Percentiles rank a stretch among this genome's conserved stretches.
Conservation (phyloP, 2,888 invertebrate species). For the Bugula neritina region DNA sequence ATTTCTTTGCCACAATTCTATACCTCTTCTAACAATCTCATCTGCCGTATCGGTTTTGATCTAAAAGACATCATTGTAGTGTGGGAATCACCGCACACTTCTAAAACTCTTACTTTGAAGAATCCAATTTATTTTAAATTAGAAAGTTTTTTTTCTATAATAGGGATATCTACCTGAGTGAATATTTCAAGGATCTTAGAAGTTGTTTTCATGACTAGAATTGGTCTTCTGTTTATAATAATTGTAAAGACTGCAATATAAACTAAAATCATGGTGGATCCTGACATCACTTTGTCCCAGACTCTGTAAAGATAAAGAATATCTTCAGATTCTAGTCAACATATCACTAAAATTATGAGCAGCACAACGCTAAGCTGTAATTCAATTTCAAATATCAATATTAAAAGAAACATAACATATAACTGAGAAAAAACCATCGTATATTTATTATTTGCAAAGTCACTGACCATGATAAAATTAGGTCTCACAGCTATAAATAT, state of each 20-base stretch:
- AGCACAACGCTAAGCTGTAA: no score
- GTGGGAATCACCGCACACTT: no score
- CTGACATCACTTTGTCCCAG: slow-evolving; percentile 82
- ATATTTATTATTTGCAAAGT: no score
- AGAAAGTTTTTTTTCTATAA: no score
- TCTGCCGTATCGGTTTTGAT: slow-evolving; percentile 74
- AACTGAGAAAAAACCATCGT: no score
- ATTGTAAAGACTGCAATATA: slow-evolving; percentile 71
- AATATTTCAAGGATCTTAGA: slow-evolving; percentile 64
- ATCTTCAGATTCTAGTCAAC: slow-evolving; percentile 26
- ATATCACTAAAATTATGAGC: no score
- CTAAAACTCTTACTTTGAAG: no score
- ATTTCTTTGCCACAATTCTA: slow-evolving; percentile 78
- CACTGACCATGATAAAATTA: no score
- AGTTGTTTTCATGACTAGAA: slow-evolving; percentile 62
- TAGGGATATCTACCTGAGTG: slow-evolving; percentile 60
- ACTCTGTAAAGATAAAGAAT: slow-evolving; percentile 60
- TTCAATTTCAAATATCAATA: no score
- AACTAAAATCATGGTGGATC: slow-evolving; percentile 73
- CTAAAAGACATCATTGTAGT: slow-evolving; percentile 55
- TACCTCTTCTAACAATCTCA: slow-evolving; percentile 75
- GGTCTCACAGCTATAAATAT: no score
- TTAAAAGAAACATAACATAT: no score
- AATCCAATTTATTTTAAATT: no score
- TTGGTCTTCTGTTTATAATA: slow-evolving; percentile 64